phyloP scores from a whole-genome alignment of 2,888 invertebrate genomes.

The Agrochola macilenta region DNA sequence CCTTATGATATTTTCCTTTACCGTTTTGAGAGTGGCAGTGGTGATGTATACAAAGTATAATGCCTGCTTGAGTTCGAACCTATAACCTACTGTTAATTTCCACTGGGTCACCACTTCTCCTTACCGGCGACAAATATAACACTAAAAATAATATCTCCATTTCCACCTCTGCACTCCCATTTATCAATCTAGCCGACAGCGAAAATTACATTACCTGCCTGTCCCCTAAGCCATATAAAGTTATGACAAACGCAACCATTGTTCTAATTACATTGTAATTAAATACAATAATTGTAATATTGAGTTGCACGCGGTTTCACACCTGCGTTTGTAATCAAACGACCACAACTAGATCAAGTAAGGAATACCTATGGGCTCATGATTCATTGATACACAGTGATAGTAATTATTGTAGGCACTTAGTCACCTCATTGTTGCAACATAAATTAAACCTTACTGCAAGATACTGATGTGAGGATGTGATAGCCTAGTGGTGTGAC shows the following conservation, averaged over 20 bases:
- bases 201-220: not conserved
- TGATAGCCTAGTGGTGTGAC: no score
- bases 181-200: not conserved
- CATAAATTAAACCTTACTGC: no score
- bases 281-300: conserved; percentile 59
- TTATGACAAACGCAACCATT: not conserved
- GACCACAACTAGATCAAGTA: conserved; percentile 63
- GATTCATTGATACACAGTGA: conserved; percentile 29
- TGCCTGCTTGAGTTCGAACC: not conserved
- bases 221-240: not conserved
- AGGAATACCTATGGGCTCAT: conserved; percentile 37
- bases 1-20: no score
- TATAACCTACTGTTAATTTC: not conserved
- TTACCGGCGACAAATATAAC: no score
- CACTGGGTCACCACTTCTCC: no score
- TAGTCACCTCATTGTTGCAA: no score
- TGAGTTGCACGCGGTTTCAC: conserved; percentile 62
- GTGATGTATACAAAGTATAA: not conserved
- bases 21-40: not conserved
- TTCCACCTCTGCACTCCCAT: not conserved
- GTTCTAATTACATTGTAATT: conserved; percentile 63
- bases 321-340: conserved; percentile 55
- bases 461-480: no score
- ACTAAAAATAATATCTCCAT: no score
- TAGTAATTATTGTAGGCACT: not conserved